phyloP scores from a whole-genome alignment of 2,888 invertebrate species.

The Hypolimnas misippus region DNA sequence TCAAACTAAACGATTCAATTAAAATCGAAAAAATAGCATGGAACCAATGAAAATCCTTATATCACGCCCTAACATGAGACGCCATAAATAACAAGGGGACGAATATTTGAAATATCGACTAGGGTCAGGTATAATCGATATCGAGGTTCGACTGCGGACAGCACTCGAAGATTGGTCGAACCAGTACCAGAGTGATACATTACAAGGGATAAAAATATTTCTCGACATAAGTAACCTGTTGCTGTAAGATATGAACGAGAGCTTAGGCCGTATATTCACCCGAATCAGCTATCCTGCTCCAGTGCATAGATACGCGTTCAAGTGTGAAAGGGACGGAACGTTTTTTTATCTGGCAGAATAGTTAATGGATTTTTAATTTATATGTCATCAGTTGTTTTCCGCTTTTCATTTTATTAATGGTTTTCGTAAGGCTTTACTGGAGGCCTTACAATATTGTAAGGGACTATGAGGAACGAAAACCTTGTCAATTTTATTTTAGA shows the following conservation, averaged over 20 bases:
- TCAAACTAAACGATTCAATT: constrained; percentile 65
- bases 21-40: constrained; percentile 55
- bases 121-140: constrained; percentile 49
- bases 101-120: constrained; percentile 58
- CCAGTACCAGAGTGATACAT: constrained; percentile 68
- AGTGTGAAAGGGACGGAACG: constrained; percentile 19
- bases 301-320: constrained; percentile 18
- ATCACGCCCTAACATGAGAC: constrained; percentile 58
- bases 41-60: constrained; percentile 64
- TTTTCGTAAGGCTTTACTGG: constrained; percentile 1
- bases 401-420: constrained; percentile 14
- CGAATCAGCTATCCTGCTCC: constrained; percentile 36
- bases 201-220: constrained; percentile 77
- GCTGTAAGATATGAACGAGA: constrained; percentile 62
- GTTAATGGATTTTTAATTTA: constrained; percentile 26
- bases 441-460: constrained; percentile 3
- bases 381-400: constrained; percentile 24
- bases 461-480: not conserved
- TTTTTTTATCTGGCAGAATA: constrained; percentile 9
- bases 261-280: constrained; percentile 41
- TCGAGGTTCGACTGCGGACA: constrained; percentile 45
- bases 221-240: constrained; percentile 72
- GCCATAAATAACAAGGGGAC: constrained; percentile 61
- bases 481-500: not conserved
- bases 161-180: constrained; percentile 58